Conservation (phyloP, 2,888 invertebrate genomes). For the Stenodera caucasica region DNA sequence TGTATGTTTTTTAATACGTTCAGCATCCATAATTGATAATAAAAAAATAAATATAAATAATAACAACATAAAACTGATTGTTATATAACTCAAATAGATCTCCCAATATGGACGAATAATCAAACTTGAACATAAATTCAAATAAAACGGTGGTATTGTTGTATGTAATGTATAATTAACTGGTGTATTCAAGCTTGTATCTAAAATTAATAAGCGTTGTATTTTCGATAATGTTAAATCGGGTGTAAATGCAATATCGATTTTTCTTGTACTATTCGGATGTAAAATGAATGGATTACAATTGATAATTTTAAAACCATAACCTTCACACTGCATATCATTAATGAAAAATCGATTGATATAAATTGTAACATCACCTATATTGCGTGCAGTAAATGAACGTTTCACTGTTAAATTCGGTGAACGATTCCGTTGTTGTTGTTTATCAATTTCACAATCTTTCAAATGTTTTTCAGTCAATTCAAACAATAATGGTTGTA, state of each 20-base stretch:
- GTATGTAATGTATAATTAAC: slow-evolving; percentile 73
- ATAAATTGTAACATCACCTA: slow-evolving; percentile 85
- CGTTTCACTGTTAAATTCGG: slow-evolving; percentile 76
- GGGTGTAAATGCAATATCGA: slow-evolving; percentile 86
- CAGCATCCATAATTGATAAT: slow-evolving; percentile 72
- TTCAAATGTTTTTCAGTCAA: slow-evolving; percentile 63
- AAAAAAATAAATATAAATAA: slow-evolving; percentile 64
- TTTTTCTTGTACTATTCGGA: slow-evolving; percentile 73
- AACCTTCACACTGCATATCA: slow-evolving; percentile 71
- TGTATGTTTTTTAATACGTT: slow-evolving; percentile 65
- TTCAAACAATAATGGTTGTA: slow-evolving; percentile 79
- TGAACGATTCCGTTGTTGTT: slow-evolving; percentile 48
- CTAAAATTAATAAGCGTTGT: slow-evolving; percentile 64
- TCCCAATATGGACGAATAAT: slow-evolving; percentile 80
- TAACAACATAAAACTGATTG: slow-evolving; percentile 62
- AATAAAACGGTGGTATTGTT: slow-evolving; percentile 62
- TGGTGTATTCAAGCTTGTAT: slow-evolving; percentile 63
- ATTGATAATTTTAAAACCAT: slow-evolving; percentile 76
- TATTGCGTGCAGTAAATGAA: slow-evolving; percentile 83
- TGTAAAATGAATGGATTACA: slow-evolving; percentile 71
- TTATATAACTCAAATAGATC: slow-evolving; percentile 65
- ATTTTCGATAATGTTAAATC: slow-evolving; percentile 82
- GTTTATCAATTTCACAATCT: slow-evolving; percentile 57
- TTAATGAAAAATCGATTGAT: slow-evolving; percentile 70
- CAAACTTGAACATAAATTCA: slow-evolving; percentile 69